Base-by-base conservation (phyloP, 92 coral and sea anemone species). In the Epizoanthus fatuus region DNA sequence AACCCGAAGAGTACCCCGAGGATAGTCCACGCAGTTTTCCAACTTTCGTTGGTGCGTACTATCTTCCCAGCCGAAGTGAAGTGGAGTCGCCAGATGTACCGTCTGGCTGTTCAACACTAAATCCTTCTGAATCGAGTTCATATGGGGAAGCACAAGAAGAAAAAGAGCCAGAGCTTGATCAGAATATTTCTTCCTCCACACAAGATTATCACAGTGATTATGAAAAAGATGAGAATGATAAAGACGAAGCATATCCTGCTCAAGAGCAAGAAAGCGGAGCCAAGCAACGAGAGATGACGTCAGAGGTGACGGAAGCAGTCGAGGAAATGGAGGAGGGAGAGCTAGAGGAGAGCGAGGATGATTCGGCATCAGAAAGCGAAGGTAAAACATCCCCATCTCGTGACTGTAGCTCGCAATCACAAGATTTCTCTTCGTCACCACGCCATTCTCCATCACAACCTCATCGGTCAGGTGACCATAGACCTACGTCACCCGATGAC, bases 1-100 rank as follows among this genome's bases (percentile, higher is more conserved):
- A 58, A 3, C 54, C 80, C 49, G 90, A 84, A 56, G 85, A 81
- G 11, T 63, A 84, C 56, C 51, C 84, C 32, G 87, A 93, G 7
- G 98, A 90, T 40, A 69, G 67, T 16, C 75, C 74, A 19, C 62
- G 75, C 37, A 5, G 51, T 22, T 58, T 86, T 75, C 85, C 93
- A 60, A 94, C 92, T 3, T 94, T 90, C 77, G 79, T 90, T 25
- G 98, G 94, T 2, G 94, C 80, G 72, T 93, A 80, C 72, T 77
- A 77, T 77, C 86, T 90, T 76, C 96, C 98, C 11, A 69, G 44
- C 47, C 70, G 37, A 14, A 86, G 85, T 22, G 84, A 65, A 42
- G 75, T 66, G 10, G 92, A 87, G 39, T 71, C 85, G 3, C 73
- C 90, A 6, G 90, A 92, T 37, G 25, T 49, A 16, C 35, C 8